Base-by-base conservation (phyloP, 2,113 vertebrate genomes). In the Onychostruthus taczanowskii region DNA sequence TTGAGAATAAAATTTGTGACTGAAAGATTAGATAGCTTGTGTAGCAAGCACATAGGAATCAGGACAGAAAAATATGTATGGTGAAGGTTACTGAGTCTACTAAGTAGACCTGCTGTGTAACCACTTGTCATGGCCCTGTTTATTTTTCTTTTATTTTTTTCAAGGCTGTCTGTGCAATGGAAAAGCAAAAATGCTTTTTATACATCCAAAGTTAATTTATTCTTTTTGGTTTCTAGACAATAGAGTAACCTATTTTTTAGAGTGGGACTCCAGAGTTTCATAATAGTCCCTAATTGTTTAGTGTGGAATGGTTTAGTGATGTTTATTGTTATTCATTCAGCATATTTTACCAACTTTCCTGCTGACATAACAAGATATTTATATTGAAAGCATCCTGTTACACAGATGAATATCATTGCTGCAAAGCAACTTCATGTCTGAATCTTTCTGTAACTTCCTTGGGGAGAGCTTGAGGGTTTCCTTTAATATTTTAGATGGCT, bases 251-350 rank as follows among this genome's bases (percentile, higher is more conserved):
- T 49, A 14, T 11, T 81, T 92, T 74, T 84, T 50, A 61, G 13
- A 47, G 61, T 4, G 0, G 39, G 5, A 52, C 49, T 50, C 49
- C 23, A n/a, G 1, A 58, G 19, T 94, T 88, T 78, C 0, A 0
- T 79, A 82, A 58, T 46, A 59, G 46, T 55, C 24, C 13, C 8
- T 16, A 13, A 33, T 52, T 79, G 20, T 87, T 93, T 72, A 55
- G 15, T 1, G 1, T 46, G 31, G 26, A 31, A 44, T 27, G n/a
- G 16, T 58, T 90, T 77, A 52, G 31, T 70, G 30, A 31, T 80
- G 49, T 21, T 31, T 59, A 10, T 49, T 76, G 21, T 92, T 85
- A 39, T 33, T 74, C 13, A 11, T 69, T 85, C 63, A 26, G 20
- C 2, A 7, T 63, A 43, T 90, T 92, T 90, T 81, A 31, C 10